These are phyloP conservation scores for Morus bassanus DNA, from an alignment of 2,797 vertebrate genomes.

Conservation along the genomic window DNA sequence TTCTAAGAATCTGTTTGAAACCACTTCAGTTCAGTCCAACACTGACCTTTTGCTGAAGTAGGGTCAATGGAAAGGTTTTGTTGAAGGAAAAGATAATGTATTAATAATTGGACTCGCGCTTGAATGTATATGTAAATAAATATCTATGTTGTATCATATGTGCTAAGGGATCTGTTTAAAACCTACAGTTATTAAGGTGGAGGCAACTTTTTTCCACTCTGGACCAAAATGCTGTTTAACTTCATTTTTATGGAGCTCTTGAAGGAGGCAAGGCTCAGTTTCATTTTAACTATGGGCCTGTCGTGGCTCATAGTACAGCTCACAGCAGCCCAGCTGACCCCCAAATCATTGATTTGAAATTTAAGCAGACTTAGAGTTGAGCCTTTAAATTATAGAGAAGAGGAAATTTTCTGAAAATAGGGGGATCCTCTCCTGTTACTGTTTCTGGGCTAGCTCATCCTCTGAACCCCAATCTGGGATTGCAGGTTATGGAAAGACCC, in stretches of 20 bases:
- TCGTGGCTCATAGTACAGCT: constrained; percentile 8
- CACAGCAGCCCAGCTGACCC: background rate
- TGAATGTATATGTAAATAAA: background rate
- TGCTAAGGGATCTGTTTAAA: background rate
- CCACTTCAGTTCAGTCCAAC: background rate
- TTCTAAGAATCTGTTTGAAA: background rate
- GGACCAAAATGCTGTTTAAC: background rate
- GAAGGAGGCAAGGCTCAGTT: background rate
- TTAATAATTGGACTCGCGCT: background rate
- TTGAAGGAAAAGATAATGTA: background rate
- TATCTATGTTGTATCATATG: background rate
- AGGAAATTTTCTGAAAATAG: background rate
- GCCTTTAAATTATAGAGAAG: background rate
- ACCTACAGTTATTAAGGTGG: background rate
- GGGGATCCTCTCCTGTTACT: background rate
- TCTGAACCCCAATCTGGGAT: background rate
- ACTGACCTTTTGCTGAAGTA: background rate
- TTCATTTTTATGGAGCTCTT: constrained; percentile 31
- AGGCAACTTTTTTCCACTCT: background rate
- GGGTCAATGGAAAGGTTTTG: background rate
- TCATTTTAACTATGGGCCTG: constrained; percentile 28
- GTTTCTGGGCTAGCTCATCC: background rate
- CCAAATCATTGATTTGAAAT: background rate
- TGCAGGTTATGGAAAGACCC: background rate
- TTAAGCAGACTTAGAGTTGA: background rate